phyloP scores from a whole-genome alignment of 1,140 invertebrate genomes.

The Aradophagus sp. region DNA sequence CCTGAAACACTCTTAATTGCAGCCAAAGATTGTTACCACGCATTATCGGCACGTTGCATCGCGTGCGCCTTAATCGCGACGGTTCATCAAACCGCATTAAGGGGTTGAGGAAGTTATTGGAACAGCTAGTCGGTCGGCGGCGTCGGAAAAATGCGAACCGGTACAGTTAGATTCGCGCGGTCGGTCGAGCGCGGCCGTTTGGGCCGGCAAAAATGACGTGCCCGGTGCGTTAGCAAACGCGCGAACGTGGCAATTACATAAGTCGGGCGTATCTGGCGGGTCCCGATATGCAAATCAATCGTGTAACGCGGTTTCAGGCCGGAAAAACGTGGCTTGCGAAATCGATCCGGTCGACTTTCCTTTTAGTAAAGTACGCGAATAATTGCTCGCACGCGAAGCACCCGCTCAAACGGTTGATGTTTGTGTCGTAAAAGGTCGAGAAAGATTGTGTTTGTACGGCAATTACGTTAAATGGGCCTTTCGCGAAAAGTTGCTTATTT shows the following conservation, averaged over 20 bases:
- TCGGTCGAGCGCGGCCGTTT: neutral
- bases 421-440: neutral
- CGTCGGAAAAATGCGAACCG: slow-evolving; percentile 29
- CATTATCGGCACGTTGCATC: too few relatives aligned
- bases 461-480: too few relatives aligned
- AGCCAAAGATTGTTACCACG: too few relatives aligned
- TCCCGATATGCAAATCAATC: slow-evolving; percentile 35
- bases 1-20: too few relatives aligned
- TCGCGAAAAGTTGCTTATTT: neutral
- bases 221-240: neutral
- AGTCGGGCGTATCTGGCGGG: slow-evolving; percentile 28
- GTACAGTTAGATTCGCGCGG: slow-evolving; percentile 30
- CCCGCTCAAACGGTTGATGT: too few relatives aligned
- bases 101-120: slow-evolving; percentile 24
- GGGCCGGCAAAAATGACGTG: slow-evolving; percentile 16
- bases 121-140: slow-evolving; percentile 18
- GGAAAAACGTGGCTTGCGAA: slow-evolving; percentile 43
- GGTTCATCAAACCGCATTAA: neutral
- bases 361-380: slow-evolving; percentile 24
- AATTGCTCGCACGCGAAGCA: neutral
- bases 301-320: slow-evolving; percentile 23
- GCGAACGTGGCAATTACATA: slow-evolving; percentile 34
- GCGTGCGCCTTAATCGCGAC: neutral
- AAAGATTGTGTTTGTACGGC: too few relatives aligned
- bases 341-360: slow-evolving; percentile 40